Base-by-base conservation (phyloP, 2,888 invertebrate species). In the Drosophila kuntzei region DNA sequence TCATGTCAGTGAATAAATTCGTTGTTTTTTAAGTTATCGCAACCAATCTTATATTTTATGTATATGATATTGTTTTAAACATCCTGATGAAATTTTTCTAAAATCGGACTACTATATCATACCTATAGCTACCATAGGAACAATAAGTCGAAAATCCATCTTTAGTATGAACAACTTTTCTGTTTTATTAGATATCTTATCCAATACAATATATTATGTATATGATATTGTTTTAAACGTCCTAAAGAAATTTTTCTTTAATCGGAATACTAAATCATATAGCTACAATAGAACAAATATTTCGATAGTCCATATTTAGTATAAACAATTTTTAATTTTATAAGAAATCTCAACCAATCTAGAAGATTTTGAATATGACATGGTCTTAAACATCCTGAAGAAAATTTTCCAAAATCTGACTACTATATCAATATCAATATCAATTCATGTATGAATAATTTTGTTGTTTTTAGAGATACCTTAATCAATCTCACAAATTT, bases 61-160 rank as follows among this genome's bases (percentile, higher is more conserved):
- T 3, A 14, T 14, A 2, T 36, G 0, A 1, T 14, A 9, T 14
- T 14, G 3, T 9, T 14, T 9, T 0, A 36, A 2, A 16, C 7
- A 8, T 8, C 2, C 8, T 8, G 8, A 3, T 3, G 3, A 14
- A 37, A 8, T 9, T 16, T 9, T 9, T 14, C 14, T 16, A 8
- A 16, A 9, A 37, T 37, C 36, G 1, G 6, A n/a, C 6, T 6
- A n/a, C 2, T 34, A n/a, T n/a, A 34, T 34, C 34, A n/a, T n/a
- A n/a, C n/a, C n/a, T n/a, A 34, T n/a, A 34, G n/a, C 34, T n/a
- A 4, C 12, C n/a, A 32, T n/a, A 32, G n/a, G 4, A 32, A 32
- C n/a, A 0, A 32, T 32, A 3, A n/a, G 6, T 34, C 1, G 0
- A n/a, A n/a, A n/a, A 2, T 34, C 0, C 0, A n/a, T 6, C 5